phyloP scores from a whole-genome alignment of 2,113 vertebrate species.

The Rhagologus leucostigma region DNA sequence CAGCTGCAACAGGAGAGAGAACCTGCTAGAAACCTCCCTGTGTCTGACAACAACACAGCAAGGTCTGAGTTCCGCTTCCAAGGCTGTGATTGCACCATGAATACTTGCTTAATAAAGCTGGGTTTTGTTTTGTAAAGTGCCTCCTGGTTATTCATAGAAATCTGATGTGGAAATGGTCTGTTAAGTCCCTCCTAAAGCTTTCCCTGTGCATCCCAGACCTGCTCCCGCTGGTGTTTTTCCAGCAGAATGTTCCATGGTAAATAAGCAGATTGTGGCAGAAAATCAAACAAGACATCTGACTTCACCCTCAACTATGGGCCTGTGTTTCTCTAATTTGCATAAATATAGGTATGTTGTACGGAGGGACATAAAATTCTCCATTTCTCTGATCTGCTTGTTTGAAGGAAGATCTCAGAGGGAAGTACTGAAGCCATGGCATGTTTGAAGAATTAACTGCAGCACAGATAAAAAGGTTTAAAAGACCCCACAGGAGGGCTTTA shows the following conservation, averaged over 20 bases:
- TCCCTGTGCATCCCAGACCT: neutral
- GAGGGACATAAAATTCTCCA: neutral
- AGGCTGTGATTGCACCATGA: constrained; percentile 48
- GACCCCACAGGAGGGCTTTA: neutral
- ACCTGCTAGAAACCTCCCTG: neutral
- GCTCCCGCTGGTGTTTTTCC: neutral
- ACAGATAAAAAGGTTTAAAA: neutral
- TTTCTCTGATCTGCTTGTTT: neutral
- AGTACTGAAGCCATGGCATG: neutral
- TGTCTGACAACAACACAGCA: neutral
- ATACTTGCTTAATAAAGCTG: constrained; percentile 67
- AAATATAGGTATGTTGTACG: neutral
- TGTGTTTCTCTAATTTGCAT: neutral
- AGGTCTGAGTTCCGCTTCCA: constrained; percentile 14
- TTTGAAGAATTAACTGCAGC: neutral
- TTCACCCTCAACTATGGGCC: neutral
- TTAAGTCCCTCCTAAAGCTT: neutral
- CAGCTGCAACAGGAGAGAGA: neutral
- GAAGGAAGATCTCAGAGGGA: neutral
- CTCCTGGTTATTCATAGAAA: constrained; percentile 31
- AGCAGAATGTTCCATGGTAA: neutral
- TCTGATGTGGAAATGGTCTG: neutral
- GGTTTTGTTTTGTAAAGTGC: constrained; percentile 56
- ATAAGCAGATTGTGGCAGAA: constrained; percentile 4
- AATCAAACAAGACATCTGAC: constrained; percentile 6